phyloP scores from a whole-genome alignment of 2,113 vertebrate species.

The Nothoprocta pentlandii region DNA sequence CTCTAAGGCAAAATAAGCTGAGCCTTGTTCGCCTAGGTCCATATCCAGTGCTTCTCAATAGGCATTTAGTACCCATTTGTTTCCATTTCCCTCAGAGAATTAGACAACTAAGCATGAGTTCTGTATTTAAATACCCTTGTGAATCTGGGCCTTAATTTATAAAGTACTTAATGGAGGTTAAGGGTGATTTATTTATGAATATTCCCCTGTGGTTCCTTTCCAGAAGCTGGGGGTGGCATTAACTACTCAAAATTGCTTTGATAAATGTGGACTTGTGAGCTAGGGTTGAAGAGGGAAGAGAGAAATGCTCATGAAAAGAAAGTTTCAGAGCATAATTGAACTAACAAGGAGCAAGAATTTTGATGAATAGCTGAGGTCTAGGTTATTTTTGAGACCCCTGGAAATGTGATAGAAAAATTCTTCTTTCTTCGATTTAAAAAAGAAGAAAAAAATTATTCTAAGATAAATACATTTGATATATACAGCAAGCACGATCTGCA shows the following conservation, averaged over 20 bases:
- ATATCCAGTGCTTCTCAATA: neutral
- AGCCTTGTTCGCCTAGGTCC: neutral
- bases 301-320: neutral
- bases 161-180: neutral
- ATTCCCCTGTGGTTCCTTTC: neutral
- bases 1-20: neutral
- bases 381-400: neutral
- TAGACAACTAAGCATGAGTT: neutral
- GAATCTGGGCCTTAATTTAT: neutral
- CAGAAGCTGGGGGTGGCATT: neutral
- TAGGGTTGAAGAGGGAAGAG: neutral
- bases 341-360: neutral
- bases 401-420: neutral
- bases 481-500: too few species aligned
- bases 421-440: neutral
- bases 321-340: neutral
- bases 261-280: neutral
- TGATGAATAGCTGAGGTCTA: neutral
- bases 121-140: neutral
- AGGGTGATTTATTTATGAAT: slow-evolving; percentile 7
- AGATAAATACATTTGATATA: neutral
- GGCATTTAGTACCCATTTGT: neutral
- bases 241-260: neutral
- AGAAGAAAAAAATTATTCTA: neutral
- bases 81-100: neutral